Base-by-base conservation (phyloP, 2,113 vertebrate genomes). In the Hippoglossus stenolepis region DNA sequence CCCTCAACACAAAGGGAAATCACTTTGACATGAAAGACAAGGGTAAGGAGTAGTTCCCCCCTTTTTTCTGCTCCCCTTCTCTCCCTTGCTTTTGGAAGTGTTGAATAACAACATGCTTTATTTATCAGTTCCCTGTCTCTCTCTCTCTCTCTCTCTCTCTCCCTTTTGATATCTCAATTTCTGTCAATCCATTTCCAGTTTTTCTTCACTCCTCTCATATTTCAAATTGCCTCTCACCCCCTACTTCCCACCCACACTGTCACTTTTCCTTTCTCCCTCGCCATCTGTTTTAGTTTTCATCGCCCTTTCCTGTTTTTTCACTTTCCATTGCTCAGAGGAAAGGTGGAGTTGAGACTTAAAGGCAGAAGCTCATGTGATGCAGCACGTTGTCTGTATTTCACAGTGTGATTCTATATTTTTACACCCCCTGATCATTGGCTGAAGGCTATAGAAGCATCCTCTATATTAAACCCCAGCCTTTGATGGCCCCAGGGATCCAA, bases 61-160 rank as follows among this genome's bases (percentile, higher is more conserved):
- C 38, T 65, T 45, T 78, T 54, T 53, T 60, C 31, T 40, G 12
- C 43, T 56, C 49, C 47, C 43, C 1, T 70, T 56, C 40, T 65
- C 43, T 65, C 73, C 53, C 74, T 88, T 92, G 43, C 83, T 69
- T 89, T 90, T 35, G 83, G 79, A 92, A 85, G 81, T 83, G 74
- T 84, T 91, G 87, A 77, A 81, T 93, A 91, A 88, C 91, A 93
- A 90, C 92, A 90, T 77, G 79, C 85, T 77, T 88, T 86, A 94
- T 95, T 91, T 45, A 73, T 93, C 95, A 93, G 91, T 87, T 83
- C 83, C 75, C 77, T 10, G 60, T 75, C 85, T 82, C 85, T 79
- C 68, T 69, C 78, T 90, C 31, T 90, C 31, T 7, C 31, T 31
- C 31, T 31, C 6, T 31, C 82, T 92, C 45, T 18, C 45, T 12